Conservation (phyloP, 2,113 vertebrate genomes). For the Lates calcarifer region DNA sequence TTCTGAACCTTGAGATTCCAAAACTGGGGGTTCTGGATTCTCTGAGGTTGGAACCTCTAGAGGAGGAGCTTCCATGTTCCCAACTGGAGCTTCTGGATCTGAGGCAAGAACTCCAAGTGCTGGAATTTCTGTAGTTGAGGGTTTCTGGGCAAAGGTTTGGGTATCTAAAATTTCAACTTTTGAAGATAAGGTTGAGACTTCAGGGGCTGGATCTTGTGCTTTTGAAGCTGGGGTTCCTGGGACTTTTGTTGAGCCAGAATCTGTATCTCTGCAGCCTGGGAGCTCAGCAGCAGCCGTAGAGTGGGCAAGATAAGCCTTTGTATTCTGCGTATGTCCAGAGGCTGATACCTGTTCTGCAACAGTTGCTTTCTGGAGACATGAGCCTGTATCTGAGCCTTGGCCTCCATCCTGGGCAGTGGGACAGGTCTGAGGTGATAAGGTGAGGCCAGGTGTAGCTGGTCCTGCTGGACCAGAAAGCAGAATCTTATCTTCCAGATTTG, state of each 20-base stretch:
- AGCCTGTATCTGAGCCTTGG: neutral
- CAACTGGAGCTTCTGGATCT: neutral
- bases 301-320: neutral
- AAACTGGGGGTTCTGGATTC: neutral
- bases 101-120: neutral
- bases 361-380: neutral
- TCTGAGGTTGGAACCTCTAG: neutral
- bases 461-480: neutral
- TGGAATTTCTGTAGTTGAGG: neutral
- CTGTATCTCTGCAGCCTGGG: neutral
- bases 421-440: neutral
- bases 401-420: neutral
- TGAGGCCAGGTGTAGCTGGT: neutral
- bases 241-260: conserved; percentile 4
- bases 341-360: neutral
- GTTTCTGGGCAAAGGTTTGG: neutral
- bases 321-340: neutral
- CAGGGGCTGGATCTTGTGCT: neutral
- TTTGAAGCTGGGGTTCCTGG: neutral
- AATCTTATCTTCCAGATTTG: neutral
- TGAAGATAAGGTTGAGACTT: neutral
- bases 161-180: neutral
- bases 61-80: neutral
- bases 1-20: neutral
- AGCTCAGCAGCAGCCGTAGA: neutral